Evolutionary conservation across 2,888 invertebrate genomes (phyloP), one percentile per base, ranked within the genome.

Genomic region (Leucania comma): DNA sequence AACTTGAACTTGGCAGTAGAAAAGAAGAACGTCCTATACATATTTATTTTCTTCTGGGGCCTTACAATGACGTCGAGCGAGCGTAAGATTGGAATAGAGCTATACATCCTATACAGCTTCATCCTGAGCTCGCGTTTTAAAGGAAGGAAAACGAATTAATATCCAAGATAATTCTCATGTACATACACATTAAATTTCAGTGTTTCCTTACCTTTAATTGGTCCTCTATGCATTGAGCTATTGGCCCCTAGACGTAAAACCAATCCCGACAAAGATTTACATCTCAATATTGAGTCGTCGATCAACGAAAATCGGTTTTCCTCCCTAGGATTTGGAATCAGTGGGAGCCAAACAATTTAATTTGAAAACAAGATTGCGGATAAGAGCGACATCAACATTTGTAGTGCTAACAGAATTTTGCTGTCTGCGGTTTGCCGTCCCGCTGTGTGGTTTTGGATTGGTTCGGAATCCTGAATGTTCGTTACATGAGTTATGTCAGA

Each of bases 371-470:
- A 32, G n/a, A 22, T 53, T 53, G 24, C 24, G 29, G 32, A 50
- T 48, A 46, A 26, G 20, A 53, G 42, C 42, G 42, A 73, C 22
- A 24, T 51, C 58, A 65, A 50, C 35, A 67, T 64, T 64, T 67
- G 56, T 53, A 35, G 9, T 60, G 50, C 53, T 48, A 17, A 73
- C 22, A 56, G 17, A 62, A 63, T 72, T 77, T 66, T 46, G 50
- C 29, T 26, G 35, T 29, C 63, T 75, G 81, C 62, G 79, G 78
- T 81, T 75, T 70, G 62, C 24, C 24, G 68, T 68, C 61, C 61
- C 70, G 64, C 68, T 66, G 46, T 62, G 81, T 57, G 70, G 70
- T 64, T 75, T 68, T 61, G 59, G 66, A 69, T 61, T 83, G 48
- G 42, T 35, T 53, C 60, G 57, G 42, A 72, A 72, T 66, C 59